Evolutionary conservation across 1,140 invertebrate genomes (phyloP).

Genomic region (Papilio dardanus): DNA sequence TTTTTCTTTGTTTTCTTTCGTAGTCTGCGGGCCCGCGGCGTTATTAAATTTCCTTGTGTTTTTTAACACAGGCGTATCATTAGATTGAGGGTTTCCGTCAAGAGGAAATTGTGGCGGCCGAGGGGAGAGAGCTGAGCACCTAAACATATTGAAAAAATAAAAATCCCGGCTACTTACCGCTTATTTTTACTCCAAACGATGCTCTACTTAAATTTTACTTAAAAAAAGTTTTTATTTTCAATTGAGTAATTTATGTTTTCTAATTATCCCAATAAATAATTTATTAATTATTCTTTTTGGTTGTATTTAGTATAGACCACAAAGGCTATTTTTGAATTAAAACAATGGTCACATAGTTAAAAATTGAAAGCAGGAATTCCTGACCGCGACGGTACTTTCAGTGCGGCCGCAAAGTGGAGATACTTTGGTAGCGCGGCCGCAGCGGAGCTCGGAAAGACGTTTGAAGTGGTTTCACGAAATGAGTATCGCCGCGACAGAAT

Average conservation of each 20-base stretch:
- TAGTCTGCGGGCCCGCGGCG: slow-evolving; percentile 66
- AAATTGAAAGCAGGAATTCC: neutral
- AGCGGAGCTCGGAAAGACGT: slow-evolving; percentile 62
- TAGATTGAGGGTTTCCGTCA: slow-evolving; percentile 82
- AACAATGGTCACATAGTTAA: neutral
- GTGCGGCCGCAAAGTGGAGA: slow-evolving; percentile 57
- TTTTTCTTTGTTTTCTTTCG: slow-evolving; percentile 80
- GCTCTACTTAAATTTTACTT: slow-evolving; percentile 52
- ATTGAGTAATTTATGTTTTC: no score
- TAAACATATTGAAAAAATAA: slow-evolving; percentile 82
- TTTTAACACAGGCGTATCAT: slow-evolving; percentile 83
- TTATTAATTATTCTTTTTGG: no score
- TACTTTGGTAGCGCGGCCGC: slow-evolving; percentile 49
- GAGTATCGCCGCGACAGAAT: slow-evolving; percentile 76
- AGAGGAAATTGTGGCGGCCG: slow-evolving; percentile 80
- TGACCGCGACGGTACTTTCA: neutral
- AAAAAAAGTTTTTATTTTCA: neutral
- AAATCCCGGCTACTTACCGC: slow-evolving; percentile 74
- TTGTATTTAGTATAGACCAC: neutral
- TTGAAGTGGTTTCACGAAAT: slow-evolving; percentile 76
- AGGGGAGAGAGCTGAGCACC: slow-evolving; percentile 73
- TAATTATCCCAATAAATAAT: no score
- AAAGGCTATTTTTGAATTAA: neutral
- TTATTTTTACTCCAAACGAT: slow-evolving; percentile 41
- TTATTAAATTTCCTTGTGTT: slow-evolving; percentile 84